Percentiles rank a stretch among this genome's conserved stretches.
phyloP scores from a whole-genome alignment of 2,888 invertebrate species.

The Apantesis nais region DNA sequence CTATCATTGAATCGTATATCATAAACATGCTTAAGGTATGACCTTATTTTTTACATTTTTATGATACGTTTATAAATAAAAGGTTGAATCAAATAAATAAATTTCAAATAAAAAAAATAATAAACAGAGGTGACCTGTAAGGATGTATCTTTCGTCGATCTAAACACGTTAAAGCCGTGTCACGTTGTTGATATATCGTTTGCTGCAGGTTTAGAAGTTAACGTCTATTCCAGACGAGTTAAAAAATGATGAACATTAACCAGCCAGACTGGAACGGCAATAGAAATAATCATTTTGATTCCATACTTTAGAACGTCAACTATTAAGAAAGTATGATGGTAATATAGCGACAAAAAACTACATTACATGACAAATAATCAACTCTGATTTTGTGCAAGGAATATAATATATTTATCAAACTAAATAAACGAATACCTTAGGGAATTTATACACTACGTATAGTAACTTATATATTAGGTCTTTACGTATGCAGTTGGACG shows the following conservation, averaged over 20 bases:
- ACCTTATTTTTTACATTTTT: neutral
- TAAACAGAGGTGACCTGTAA: slow-evolving; percentile 19
- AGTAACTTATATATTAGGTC: too few species aligned
- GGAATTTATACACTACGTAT: too few species aligned
- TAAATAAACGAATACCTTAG: too few species aligned
- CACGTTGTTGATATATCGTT: slow-evolving; percentile 43
- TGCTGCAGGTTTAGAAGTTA: slow-evolving; percentile 44
- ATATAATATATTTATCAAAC: too few species aligned
- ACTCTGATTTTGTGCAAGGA: too few species aligned
- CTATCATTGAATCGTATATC: neutral
- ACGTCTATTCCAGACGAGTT: slow-evolving; percentile 38
- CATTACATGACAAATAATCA: too few species aligned
- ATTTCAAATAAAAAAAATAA: slow-evolving; percentile 8
- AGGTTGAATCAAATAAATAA: neutral
- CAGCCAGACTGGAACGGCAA: slow-evolving; percentile 32
- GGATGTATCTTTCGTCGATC: slow-evolving; percentile 34
- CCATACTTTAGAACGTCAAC: too few species aligned
- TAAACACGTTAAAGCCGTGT: slow-evolving; percentile 46
- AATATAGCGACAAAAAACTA: too few species aligned
- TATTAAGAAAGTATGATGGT: too few species aligned
- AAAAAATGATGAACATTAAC: slow-evolving; percentile 41
- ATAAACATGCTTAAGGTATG: too few species aligned
- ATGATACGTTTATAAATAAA: neutral
- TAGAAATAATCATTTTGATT: slow-evolving; percentile 18
- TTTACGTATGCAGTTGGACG: too few species aligned